Base-by-base conservation (phyloP, 2,113 vertebrate genomes). In the Platysternon megacephalum region DNA sequence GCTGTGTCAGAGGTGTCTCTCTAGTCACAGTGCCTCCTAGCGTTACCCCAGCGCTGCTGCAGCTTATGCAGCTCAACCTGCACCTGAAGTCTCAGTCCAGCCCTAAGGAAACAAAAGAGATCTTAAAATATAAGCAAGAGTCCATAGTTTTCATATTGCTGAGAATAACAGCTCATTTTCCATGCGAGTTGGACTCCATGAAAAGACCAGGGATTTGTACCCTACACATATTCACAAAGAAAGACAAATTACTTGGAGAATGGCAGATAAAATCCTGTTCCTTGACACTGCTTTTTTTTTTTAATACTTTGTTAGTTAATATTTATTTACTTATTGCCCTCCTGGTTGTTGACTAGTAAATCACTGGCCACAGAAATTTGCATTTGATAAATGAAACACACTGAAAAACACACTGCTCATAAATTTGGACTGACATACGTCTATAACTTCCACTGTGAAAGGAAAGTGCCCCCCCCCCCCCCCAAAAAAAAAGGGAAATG, bases 331-430 rank as follows among this genome's bases (percentile, higher is more conserved):
- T 83, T 68, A 72, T 86, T 89, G 82, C 56, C 78, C 87, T 91
- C 28, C 61, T 88, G 89, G 58, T 4, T 16, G 22, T 65, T 87
- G 56, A 55, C 49, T 22, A 39, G 81, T 93, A 95, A 93, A 97
- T 94, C 91, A 93, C 68, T 42, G 44, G 87, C 80, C 87, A 76
- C 6, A 42, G 44, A 87, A 93, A 95, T 97, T 95, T 95, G 72
- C 86, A 94, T 93, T 51, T 95, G 91, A 95, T 82, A 84, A 95
- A 97, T 87, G 42, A 87, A 94, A 90, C 44, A 82, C 8, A 28
- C 56, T 29, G 72, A 76, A 87, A 94, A 96, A 8, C 21, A 91
- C 52, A 76, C 35, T 26, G 68, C 28, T 96, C 14, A 2, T 96
- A 91, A 94, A 97, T 97, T 89, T 87, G 58, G 84, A 83, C 68